Base-by-base conservation (phyloP, 1,140 invertebrate genomes). In the Musca vetustissima region DNA sequence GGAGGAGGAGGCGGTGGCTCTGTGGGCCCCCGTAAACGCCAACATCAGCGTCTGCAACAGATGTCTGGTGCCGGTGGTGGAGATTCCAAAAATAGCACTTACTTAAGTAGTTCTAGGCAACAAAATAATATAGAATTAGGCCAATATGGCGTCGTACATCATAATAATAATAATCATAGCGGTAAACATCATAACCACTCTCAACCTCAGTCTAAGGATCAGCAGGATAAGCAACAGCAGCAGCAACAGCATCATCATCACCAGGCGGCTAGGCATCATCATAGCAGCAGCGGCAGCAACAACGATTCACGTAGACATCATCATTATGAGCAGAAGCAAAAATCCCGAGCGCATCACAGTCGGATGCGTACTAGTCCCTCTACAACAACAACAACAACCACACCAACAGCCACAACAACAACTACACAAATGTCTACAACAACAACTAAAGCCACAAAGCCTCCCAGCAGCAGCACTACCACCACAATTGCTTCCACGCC, bases 61-160 rank as follows among this genome's bases (percentile, higher is more conserved):
- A 55, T 32, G 36, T 49, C n/a, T n/a, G n/a, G 53, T 78, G 78
- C 78, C 78, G 78, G 80, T 78, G 80, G 76, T 80, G 80, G 78
- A 76, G 61, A 65, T 28, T 50, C 21, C 57, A 70, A 64, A 28
- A 64, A 67, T 57, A 69, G 25, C 48, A 61, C 57, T 61, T 36
- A 67, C 25, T 25, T 66, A 66, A 66, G 28, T 70, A 70, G 64
- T 66, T 66, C 53, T 66, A 70, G 64, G 72, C 70, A 73, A 65
- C 71, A 74, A 74, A 73, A 74, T n/a, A n/a, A n/a, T 72, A 69
- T 76, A 76, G 67, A 36, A 55, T 52, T 68, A 68, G 68, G 67
- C 59, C 64, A 70, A 19, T 59, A 70, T 61, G 64, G 21, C 70
- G 71, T 49, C 73, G 73, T n/a, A n/a, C n/a, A n/a, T n/a, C n/a